Evolutionary conservation across 2,797 vertebrate species (phyloP).

Genomic region (Pteropus rufus): DNA sequence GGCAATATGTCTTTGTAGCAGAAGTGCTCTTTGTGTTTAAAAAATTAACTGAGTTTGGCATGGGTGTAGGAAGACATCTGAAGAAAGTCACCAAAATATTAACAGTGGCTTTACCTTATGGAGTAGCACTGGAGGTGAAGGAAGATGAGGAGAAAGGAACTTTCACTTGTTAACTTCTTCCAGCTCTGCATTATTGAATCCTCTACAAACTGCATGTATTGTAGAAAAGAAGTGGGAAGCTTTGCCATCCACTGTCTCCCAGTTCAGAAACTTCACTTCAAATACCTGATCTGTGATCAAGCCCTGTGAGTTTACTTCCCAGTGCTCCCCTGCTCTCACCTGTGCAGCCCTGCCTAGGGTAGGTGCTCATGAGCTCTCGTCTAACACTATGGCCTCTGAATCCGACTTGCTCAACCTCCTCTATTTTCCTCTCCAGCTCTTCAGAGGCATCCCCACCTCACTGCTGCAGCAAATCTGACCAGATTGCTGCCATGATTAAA

Average conservation of each 20-base stretch:
- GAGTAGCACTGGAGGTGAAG: background rate
- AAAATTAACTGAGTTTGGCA: background rate
- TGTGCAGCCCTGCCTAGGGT: background rate
- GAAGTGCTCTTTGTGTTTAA: background rate
- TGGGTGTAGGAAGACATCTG: background rate
- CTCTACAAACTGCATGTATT: background rate
- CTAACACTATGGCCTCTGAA: background rate
- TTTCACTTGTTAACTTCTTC: background rate
- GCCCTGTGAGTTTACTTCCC: background rate
- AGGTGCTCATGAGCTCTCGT: background rate
- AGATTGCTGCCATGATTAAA: background rate
- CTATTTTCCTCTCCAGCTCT: background rate
- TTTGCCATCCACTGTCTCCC: background rate
- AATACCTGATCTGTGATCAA: background rate
- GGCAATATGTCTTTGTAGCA: background rate
- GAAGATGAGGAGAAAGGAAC: background rate
- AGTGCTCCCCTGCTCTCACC: background rate
- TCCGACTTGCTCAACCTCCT: background rate
- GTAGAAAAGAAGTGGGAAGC: background rate
- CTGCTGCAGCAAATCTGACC: background rate
- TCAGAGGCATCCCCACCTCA: background rate
- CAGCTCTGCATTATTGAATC: background rate
- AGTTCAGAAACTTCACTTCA: background rate
- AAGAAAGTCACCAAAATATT: background rate
- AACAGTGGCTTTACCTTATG: background rate